Evolutionary conservation across 2,113 vertebrate genomes (phyloP), one percentile per base, ranked within the genome.

Genomic region (Damaliscus lunatus): DNA sequence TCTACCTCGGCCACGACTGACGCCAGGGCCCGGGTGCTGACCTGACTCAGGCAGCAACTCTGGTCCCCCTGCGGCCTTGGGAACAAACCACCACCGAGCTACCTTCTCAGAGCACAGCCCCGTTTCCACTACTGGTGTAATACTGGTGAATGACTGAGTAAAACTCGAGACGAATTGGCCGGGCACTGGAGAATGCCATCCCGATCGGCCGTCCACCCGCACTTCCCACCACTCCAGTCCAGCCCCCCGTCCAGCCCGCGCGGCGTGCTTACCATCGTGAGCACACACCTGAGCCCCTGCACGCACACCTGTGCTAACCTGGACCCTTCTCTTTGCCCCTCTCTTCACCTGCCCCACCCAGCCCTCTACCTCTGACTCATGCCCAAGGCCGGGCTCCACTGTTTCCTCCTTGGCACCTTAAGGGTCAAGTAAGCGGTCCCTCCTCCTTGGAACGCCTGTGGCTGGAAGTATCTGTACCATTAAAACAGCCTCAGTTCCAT

Each of bases 281-380:
- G 21, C 2, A 0, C 71, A 62, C 0, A 4, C 16, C 82, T 46
- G 25, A 7, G 10, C 6, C 1, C n/a, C 67, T 17, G 46, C 21
- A 3, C 12, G 4, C 8, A 60, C 0, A 84, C 29, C 21, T 12
- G 12, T 3, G 25, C 33, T 53, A 2, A 7, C 40, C 53, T 14
- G 77, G 81, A n/a, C 25, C 52, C 33, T 5, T 5, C 27, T 74
- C 55, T 93, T 16, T 2, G 4, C 55, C 16, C 13, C 21, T 19
- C 48, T 88, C 93, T n/a, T 7, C n/a, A 46, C 15, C 29, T 13
- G 21, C 33, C 31, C 23, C 4, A 8, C 5, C 16, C 3, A 10
- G 2, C 53, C 12, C 3, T 43, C 15, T 7, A 6, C 21, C 33
- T 27, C 11, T 33, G 21, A 14, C 13, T 57, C 40, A 13, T 40